Base-by-base conservation (phyloP, 1,140 invertebrate species). In the Telenomus remus region DNA sequence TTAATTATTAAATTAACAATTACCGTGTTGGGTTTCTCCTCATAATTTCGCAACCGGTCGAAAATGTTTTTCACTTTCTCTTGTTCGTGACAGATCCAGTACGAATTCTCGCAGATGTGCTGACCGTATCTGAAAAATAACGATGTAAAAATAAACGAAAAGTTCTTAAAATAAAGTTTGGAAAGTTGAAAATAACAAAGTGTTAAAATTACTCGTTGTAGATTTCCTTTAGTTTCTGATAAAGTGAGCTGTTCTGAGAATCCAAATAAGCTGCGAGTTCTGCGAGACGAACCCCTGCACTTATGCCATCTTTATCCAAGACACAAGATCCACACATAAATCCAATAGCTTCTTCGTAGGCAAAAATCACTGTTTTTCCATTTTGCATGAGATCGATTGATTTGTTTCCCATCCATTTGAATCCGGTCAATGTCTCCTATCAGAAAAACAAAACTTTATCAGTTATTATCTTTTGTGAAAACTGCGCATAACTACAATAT, bases 391-490 rank as follows among this genome's bases (percentile, higher is more conserved):
- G 84, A n/a, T 97, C 91, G 34, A 93, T 85, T 0, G 94, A 90
- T 86, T 91, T 92, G 84, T 99, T 99, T 82, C 96, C 98, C 95
- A 99, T 99, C 97, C 98, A 99, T 83, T 99, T 99, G 84, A 99
- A 99, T 0, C 98, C 95, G n/a, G 98, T 99, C 47, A 99, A 89
- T 0, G 98, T 99, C 89, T 99, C 97, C 86, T 94, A 79, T 13
- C n/a, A n/a, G n/a, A n/a, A 60, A 57, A 27, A 27, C 19, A 27
- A 27, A 1, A 27, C 19, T 1, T 27, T 27, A 27, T 27, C 19
- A 27, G 1, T 27, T 6, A 27, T 27, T 27, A 27, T 27, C 19
- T 27, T 27, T n/a, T n/a, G n/a, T 27, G 19, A 3, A 6, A 27
- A 27, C 6, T 27, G 19, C 19, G 19, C 19, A 27, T 27, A 3